A percentile compares a stretch with the other conserved stretches of the same genome.
phyloP scores from a whole-genome alignment of 2,888 invertebrate species.

The Nomada ruficornis region DNA sequence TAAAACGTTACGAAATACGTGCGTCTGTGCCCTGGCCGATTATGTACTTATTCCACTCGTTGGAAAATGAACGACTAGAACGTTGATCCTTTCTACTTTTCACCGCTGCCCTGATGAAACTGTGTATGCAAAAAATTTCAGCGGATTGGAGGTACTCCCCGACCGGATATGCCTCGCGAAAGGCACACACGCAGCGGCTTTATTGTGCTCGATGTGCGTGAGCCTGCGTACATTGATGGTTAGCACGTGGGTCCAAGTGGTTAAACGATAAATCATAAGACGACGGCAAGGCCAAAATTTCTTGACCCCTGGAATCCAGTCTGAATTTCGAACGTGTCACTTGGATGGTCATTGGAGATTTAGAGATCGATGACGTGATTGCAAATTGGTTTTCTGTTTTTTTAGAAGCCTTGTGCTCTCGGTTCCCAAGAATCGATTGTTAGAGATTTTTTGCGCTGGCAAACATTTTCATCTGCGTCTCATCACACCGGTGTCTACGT shows the following conservation, averaged over 20 bases:
- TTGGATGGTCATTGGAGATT: too few species aligned
- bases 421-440: too few species aligned
- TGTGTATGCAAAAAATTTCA: slow-evolving; percentile 15
- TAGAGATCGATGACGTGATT: too few species aligned
- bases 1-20: neutral
- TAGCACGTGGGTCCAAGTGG: slow-evolving; percentile 28
- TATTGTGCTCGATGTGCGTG: slow-evolving; percentile 14
- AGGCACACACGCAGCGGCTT: slow-evolving; percentile 4
- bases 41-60: neutral
- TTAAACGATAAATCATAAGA: slow-evolving; percentile 28
- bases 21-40: neutral
- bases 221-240: slow-evolving; percentile 9
- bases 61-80: too few species aligned
- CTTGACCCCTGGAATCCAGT: neutral
- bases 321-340: neutral
- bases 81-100: too few species aligned
- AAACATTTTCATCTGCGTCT: too few species aligned
- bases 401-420: too few species aligned
- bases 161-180: slow-evolving; percentile 29
- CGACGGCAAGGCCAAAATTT: slow-evolving; percentile 14
- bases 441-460: too few species aligned
- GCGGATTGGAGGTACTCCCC: neutral
- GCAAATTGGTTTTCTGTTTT: too few species aligned
- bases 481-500: too few species aligned
- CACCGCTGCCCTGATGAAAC: too few species aligned